A percentile compares a stretch with the other conserved stretches of the same genome.
Conservation (phyloP, 2,113 vertebrate genomes). For the Coptodon bakossiorum region DNA sequence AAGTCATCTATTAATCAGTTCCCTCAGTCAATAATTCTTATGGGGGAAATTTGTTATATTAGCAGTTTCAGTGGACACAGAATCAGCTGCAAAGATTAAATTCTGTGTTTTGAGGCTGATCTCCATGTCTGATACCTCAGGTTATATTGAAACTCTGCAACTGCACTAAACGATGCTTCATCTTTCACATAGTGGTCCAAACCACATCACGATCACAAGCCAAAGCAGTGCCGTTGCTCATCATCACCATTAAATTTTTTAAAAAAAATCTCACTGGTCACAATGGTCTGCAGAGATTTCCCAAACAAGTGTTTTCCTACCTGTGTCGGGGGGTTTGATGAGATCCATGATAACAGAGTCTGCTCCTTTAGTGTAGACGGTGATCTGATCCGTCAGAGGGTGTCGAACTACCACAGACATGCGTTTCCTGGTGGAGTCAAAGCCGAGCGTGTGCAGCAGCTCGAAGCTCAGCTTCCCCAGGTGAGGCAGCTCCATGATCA, state of each 20-base stretch:
- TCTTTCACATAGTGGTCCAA: not conserved
- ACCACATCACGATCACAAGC: not conserved
- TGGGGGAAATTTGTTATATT: not conserved
- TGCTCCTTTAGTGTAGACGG: conserved; percentile 94
- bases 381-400: conserved; percentile 90
- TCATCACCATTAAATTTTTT: not conserved
- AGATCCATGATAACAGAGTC: conserved; percentile 95
- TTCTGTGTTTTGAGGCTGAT: not conserved
- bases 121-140: not conserved
- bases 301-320: conserved; percentile 26
- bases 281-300: not conserved
- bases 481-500: conserved; percentile 88
- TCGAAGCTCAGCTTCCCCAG: conserved; percentile 89
- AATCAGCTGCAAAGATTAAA: not conserved
- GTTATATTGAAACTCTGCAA: not conserved
- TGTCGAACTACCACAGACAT: conserved; percentile 97
- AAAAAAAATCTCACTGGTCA: not conserved
- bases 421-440: conserved; percentile 89
- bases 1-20: not conserved
- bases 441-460: conserved; percentile 90
- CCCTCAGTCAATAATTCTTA: not conserved
- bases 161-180: not conserved
- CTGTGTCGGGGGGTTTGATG: conserved; percentile 75
- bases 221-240: not conserved
- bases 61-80: not conserved